Percentiles rank a stretch among this genome's conserved stretches.
Conservation (phyloP, 2,797 vertebrate species). For the Acanthornis magna region DNA sequence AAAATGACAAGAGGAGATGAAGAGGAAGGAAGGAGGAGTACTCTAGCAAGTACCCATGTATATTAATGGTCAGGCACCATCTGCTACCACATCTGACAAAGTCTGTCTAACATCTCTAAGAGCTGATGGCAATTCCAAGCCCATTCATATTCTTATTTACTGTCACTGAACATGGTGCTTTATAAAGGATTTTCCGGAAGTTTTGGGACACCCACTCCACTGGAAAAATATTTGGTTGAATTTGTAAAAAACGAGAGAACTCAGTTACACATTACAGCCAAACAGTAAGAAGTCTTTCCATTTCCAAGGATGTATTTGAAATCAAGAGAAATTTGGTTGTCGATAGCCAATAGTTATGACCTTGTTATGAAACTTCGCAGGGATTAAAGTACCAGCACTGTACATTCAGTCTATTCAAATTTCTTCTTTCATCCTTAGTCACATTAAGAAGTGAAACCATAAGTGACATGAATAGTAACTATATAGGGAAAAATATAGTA, state of each 20-base stretch:
- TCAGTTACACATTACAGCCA: neutral
- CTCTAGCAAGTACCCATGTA: neutral
- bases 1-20: neutral
- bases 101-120: neutral
- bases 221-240: slow-evolving; percentile 12
- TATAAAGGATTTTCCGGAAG: neutral
- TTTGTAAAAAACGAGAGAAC: neutral
- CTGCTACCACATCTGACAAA: neutral
- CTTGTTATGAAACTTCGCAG: slow-evolving; percentile 13
- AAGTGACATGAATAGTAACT: slow-evolving; percentile 14
- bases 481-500: neutral
- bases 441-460: neutral
- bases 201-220: neutral
- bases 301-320: slow-evolving; percentile 20
- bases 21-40: neutral
- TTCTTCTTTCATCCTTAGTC: slow-evolving; percentile 1
- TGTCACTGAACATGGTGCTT: neutral
- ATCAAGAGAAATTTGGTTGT: slow-evolving; percentile 13
- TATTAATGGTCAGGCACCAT: neutral
- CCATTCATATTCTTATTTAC: neutral
- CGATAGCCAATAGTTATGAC: slow-evolving; percentile 23
- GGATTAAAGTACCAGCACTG: neutral
- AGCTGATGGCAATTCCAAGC: neutral
- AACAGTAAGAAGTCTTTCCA: neutral
- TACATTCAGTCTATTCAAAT: slow-evolving; percentile 18